A percentile compares a stretch with the other conserved stretches of the same genome.
These are phyloP conservation scores for Acanthosepion lycidas DNA, from an alignment of 2,888 invertebrate genomes.

Conservation along the genomic window DNA sequence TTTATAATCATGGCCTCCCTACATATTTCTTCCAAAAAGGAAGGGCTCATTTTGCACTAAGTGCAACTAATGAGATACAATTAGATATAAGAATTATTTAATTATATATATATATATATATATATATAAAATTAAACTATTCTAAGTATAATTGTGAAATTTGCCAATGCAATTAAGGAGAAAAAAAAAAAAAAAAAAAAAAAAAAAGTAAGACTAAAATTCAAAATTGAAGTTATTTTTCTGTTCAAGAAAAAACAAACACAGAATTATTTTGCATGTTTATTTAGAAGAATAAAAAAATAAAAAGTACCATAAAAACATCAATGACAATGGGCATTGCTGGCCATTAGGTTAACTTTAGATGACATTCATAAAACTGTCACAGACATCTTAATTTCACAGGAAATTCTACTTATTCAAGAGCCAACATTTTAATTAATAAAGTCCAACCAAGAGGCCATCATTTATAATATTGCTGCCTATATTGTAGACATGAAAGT, in stretches of 20 bases:
- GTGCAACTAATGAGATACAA: not conserved
- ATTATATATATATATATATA: too few relatives aligned
- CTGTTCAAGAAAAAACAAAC: not conserved
- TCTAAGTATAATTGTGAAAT: too few relatives aligned
- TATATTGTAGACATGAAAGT: constrained; percentile 6
- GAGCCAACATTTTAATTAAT: not conserved
- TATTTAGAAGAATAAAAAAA: constrained; percentile 25
- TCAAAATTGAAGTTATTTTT: too few relatives aligned
- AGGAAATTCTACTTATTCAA: constrained; percentile 20
- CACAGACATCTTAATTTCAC: constrained; percentile 24
- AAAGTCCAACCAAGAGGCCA: not conserved
- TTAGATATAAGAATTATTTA: not conserved
- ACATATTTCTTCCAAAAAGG: too few relatives aligned
- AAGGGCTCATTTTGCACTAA: not conserved
- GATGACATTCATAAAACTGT: constrained; percentile 8
- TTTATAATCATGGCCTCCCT: not conserved
- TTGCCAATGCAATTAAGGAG: not conserved
- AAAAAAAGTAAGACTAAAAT: not conserved
- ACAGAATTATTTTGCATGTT: not conserved
- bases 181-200: not conserved
- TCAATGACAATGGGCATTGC: constrained; percentile 4
- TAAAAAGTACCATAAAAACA: not conserved
- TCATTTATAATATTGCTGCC: not conserved
- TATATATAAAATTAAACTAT: too few relatives aligned
- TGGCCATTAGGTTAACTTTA: not conserved